Evolutionary conservation across 2,113 vertebrate species (phyloP).

Genomic region (Ictidomys tridecemlineatus): DNA sequence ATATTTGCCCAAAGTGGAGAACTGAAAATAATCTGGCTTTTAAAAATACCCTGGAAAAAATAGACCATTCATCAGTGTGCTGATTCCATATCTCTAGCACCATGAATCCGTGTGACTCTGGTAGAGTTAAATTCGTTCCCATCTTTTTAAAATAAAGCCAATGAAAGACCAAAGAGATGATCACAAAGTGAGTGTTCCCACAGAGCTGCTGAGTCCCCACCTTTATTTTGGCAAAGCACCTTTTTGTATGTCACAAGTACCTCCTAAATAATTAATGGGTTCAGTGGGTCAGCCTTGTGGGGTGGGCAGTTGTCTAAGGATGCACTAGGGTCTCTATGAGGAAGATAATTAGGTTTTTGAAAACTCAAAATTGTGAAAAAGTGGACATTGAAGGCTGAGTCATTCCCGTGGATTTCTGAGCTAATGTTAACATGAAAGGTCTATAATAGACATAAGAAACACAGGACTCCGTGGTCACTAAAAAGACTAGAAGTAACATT

Average conservation of each 20-base stretch:
- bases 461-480: not conserved
- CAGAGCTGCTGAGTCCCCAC: constrained; percentile 52
- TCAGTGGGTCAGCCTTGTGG: not conserved
- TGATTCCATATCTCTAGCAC: constrained; percentile 71
- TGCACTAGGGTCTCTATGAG: not conserved
- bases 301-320: not conserved
- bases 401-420: not conserved
- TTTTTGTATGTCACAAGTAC: constrained; percentile 49
- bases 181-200: constrained; percentile 30
- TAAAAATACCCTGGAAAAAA: constrained; percentile 70
- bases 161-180: constrained; percentile 39
- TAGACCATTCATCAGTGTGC: constrained; percentile 70
- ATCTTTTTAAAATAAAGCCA: constrained; percentile 62
- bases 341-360: not conserved
- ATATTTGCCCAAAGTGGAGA: constrained; percentile 50
- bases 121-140: constrained; percentile 70
- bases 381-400: not conserved
- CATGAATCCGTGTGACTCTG: constrained; percentile 55
- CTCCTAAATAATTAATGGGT: constrained; percentile 19
- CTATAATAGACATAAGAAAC: not conserved
- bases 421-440: constrained; percentile 21
- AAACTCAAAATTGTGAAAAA: not conserved
- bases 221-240: constrained; percentile 67
- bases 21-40: constrained; percentile 73
- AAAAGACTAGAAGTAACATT: not conserved